Evolutionary conservation across 2,888 invertebrate genomes (phyloP), one percentile per base, ranked within the genome.

Genomic region (Tipula vernalis): DNA sequence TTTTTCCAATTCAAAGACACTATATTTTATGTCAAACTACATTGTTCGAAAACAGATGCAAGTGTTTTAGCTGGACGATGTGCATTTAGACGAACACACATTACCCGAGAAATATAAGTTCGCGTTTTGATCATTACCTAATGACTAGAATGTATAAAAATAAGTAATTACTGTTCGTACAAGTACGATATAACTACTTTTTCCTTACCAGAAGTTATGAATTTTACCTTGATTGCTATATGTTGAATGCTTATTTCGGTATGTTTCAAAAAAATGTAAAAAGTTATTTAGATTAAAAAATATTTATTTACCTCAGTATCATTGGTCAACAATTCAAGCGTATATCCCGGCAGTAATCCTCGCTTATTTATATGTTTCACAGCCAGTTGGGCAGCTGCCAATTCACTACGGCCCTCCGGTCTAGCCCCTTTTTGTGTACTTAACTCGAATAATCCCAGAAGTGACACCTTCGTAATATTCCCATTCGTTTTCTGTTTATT

Each of bases 361-460:
- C 94, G 93, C 87, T 93, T 92, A 92, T 97, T 97, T 89, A 98
- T 95, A 89, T 96, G 96, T 87, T 94, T 93, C 85, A 97, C 95
- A 0, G 97, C 97, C 89, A 97, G 92, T 89, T 93, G 93, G 0
- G 97, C 97, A 10, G 71, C 71, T 12, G 94, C 93, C 89, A 96
- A 92, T 90, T 96, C 96, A 87, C 95, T 95, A 8, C 93, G 92
- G 0, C 96, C 96, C 88, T 96, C 95, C 85, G 93, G 92, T 87
- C 96, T 92, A 0, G 93, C 93, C 1, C 94, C 94, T 10, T 93
- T 93, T 87, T 92, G 92, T 0, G 94, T 94, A 8, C 95, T 95
- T 89, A 97, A 91, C 92, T 96, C 97, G 90, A 97, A 97, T 36
- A 97, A 93, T 0, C 96, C 97, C 89, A 96, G 93, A 88, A 97